Evolutionary conservation across 1,140 invertebrate genomes (phyloP).

Genomic region (Ceratosolen solmsi): DNA sequence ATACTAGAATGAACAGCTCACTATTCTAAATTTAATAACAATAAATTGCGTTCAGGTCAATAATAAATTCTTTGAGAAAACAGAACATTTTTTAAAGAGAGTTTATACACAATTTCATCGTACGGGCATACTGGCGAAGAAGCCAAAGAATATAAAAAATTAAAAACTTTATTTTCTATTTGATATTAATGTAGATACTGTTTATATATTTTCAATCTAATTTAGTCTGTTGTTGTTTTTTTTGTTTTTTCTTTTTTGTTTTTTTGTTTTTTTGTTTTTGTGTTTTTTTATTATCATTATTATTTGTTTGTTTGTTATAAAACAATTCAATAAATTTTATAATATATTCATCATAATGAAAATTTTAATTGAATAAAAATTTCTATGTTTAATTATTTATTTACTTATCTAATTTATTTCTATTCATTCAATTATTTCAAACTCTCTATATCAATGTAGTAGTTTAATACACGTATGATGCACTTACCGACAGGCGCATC

Average conservation of each 20-base stretch:
- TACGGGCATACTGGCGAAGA: not conserved
- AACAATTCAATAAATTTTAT: slow-evolving; percentile 3
- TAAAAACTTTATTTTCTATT: not conserved
- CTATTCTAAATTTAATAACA: not conserved
- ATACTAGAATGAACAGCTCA: not conserved
- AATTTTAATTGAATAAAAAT: slow-evolving; percentile 24
- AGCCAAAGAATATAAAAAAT: slow-evolving; percentile 18
- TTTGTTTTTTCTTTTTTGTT: too few relatives aligned
- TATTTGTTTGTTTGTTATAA: too few relatives aligned
- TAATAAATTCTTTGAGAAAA: slow-evolving; percentile 11
- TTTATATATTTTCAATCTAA: not conserved
- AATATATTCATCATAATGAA: not conserved
- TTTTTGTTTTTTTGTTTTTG: too few relatives aligned
- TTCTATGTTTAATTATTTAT: not conserved
- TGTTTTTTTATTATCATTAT: too few relatives aligned
- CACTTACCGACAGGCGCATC: too few relatives aligned
- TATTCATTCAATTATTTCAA: slow-evolving; percentile 31
- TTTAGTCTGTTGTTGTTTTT: not conserved
- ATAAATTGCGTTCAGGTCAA: not conserved
- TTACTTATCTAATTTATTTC: slow-evolving; percentile 3
- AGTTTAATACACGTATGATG: too few relatives aligned
- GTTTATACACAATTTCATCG: not conserved
- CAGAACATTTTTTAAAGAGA: not conserved
- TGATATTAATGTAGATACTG: slow-evolving; percentile 19
- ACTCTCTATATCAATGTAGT: too few relatives aligned